Percentiles rank a stretch among this genome's conserved stretches.
These are phyloP conservation scores for Cephus sareptanus DNA, from an alignment of 2,888 invertebrate genomes.

Conservation along the genomic window DNA sequence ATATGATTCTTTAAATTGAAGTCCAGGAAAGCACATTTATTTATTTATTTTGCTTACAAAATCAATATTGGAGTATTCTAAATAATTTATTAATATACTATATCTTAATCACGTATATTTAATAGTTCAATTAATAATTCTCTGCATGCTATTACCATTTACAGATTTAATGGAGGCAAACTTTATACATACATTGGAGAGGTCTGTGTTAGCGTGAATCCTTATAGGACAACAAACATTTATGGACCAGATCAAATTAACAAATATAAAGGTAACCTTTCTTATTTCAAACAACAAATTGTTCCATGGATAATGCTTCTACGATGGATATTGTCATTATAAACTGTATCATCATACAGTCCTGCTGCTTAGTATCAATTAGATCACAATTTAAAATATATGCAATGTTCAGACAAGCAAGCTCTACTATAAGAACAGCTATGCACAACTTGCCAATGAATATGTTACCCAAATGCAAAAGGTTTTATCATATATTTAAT, in stretches of 20 bases:
- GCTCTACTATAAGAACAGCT: too few species aligned
- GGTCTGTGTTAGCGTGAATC: conserved; percentile 97
- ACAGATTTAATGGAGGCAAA: conserved; percentile 89
- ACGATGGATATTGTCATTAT: neutral
- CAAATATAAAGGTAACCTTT: conserved; percentile 81
- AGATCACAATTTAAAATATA: neutral
- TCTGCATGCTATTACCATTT: conserved; percentile 56
- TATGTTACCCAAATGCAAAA: too few species aligned
- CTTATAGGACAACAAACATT: conserved; percentile 92
- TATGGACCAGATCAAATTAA: conserved; percentile 89
- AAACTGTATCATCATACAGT: neutral
- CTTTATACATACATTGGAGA: conserved; percentile 99
- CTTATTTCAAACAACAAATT: neutral
- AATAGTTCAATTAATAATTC: too few species aligned
- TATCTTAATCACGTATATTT: neutral
- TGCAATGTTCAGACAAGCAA: neutral
- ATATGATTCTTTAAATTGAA: too few species aligned
- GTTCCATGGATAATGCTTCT: neutral
- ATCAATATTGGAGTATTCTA: neutral
- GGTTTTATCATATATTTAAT: too few species aligned
- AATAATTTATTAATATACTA: neutral
- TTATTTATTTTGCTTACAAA: conserved; percentile 10
- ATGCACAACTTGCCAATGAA: too few species aligned
- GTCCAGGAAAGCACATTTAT: neutral
- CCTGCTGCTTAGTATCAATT: conserved; percentile 7